Base-by-base conservation (phyloP, 2,888 invertebrate species). In the Erynnis tages region DNA sequence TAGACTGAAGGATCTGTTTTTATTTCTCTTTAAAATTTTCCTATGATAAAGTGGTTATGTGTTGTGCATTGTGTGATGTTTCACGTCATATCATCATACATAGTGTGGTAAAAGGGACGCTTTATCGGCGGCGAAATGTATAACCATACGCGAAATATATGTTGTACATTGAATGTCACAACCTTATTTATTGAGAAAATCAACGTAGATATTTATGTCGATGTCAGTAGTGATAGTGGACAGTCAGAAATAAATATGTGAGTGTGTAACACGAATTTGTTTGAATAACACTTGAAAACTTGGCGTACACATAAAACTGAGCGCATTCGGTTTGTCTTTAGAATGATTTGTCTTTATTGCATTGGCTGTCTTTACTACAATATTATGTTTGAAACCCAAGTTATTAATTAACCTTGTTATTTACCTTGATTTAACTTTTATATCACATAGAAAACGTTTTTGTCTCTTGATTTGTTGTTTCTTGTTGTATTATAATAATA, bases 101-200 rank as follows among this genome's bases (percentile, higher is more conserved):
- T 69, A 43, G 23, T 50, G 65, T 66, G 79, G 82, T 79, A 72
- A 67, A 68, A 72, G 78, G 75, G 66, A 68, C 72, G 73, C 75
- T 67, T 70, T 65, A 61, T 63, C 61, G 67, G 60, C 46, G 61
- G 62, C 66, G 66, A 38, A 30, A 27, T 45, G 45, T 45, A 34
- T 54, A 40, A 50, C 34, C 25, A 27, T 34, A 29, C 13, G 5
- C 25, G n/a, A n/a, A n/a, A 32, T 40, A 34, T 23, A 38, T 49
- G 40, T 49, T 34, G 10, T 41, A 32, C 40, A 25, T 32, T 40
- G 10, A 29, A 37, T 47, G 14, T 38, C 38, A 40, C 16, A 14
- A 32, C n/a, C 13, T 44, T 23, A 25, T 40, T 8, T 8, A 34
- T 19, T 19, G 10, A 1, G 13, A 23, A 52, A 40, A 21, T 54